Base-by-base conservation (phyloP, 1,140 invertebrate genomes). In the Dreissena rostriformis region DNA sequence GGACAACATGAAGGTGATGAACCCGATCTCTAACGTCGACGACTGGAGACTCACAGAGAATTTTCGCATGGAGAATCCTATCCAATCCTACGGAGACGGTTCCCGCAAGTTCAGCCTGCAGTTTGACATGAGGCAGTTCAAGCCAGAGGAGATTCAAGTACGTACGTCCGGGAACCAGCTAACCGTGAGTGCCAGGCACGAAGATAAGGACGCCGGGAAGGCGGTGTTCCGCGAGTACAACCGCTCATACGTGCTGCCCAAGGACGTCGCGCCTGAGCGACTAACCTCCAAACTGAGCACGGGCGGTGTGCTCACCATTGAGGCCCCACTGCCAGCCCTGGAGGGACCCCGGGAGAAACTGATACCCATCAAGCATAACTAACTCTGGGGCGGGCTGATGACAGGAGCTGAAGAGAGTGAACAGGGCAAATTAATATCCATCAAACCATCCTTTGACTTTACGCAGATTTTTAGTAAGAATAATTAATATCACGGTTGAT, bases 81-180 rank as follows among this genome's bases (percentile, higher is more conserved):
- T 91, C 29, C 71, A 85, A 8, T 77, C 87, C 7, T 88, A 88
- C 52, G 26, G 52, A 12, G 86, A 89, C 67, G 90, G 90, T n/a
- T 68, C 71, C 10, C 81, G 86, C 55, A 89, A 89, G 78, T 91
- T 92, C 76, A 85, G 89, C 51, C 78, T 92, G 22, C 71, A 96
- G 66, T 93, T 98, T 63, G 97, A 98, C 90, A 96, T 97, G 0
- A 95, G 97, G 86, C 96, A 98, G 90, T 97, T 97, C 93, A 94
- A 95, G 17, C 96, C 97, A 0, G 96, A 97, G 79, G 97, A 98
- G 94, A 96, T 98, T 57, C 96, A 95, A n/a, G 97, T 98, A 0
- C 98, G 97, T 92, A 96, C 97, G 0, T 94, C 96, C n/a, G 97
- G 97, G 88, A 96, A 96, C 91, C 95, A 94, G 76, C 95, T 98